phyloP scores from a whole-genome alignment of 2,797 vertebrate genomes.

The Gymnopithys bicolor region DNA sequence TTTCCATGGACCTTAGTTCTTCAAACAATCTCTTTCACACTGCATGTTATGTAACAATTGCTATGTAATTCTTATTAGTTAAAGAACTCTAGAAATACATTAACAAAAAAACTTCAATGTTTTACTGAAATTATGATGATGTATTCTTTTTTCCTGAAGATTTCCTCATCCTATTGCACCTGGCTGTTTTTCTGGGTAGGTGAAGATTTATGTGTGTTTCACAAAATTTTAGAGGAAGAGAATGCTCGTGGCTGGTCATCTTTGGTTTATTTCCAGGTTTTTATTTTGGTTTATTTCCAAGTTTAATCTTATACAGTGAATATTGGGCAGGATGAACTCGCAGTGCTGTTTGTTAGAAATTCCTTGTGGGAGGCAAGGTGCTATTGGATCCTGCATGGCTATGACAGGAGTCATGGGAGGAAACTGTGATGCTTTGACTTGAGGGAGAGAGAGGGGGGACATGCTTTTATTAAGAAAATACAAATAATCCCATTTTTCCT shows the following conservation, averaged over 20 bases:
- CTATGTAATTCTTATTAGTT: not conserved
- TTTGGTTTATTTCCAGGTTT: not conserved
- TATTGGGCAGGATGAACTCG: not conserved
- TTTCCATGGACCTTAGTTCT: not conserved
- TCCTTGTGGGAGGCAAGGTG: not conserved
- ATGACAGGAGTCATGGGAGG: not conserved
- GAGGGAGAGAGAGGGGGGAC: too few species aligned
- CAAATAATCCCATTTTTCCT: not conserved
- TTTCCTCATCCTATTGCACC: not conserved
- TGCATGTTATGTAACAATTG: not conserved
- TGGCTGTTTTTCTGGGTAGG: not conserved
- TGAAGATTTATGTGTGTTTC: not conserved
- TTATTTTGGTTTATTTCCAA: not conserved
- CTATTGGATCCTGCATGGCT: not conserved
- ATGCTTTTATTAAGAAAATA: not conserved
- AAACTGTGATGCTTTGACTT: not conserved
- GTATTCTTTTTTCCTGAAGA: not conserved
- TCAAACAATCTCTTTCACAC: not conserved
- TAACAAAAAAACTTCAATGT: not conserved
- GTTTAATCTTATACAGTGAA: not conserved
- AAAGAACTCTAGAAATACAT: not conserved
- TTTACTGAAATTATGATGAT: not conserved
- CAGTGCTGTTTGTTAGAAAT: not conserved
- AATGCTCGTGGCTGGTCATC: not conserved
- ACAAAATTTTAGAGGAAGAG: not conserved